Percentiles rank a stretch among this genome's conserved stretches.
phyloP scores from a whole-genome alignment of 1,140 invertebrate genomes.

The Drosophila funebris region DNA sequence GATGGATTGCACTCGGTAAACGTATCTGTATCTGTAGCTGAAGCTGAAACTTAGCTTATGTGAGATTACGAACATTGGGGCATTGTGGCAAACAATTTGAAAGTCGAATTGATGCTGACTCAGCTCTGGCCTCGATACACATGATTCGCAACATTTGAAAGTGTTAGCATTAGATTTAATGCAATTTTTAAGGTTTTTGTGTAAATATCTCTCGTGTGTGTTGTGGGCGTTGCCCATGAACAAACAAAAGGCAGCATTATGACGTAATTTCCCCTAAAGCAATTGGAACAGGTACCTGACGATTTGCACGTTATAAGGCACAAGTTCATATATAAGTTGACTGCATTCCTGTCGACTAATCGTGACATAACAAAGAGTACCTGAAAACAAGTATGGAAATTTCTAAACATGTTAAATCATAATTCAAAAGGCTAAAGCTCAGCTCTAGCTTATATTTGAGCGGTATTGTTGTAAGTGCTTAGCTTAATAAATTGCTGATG shows the following conservation, averaged over 20 bases:
- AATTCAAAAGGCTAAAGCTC: not conserved
- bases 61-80: conserved; percentile 11
- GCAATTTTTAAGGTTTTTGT: conserved; percentile 8
- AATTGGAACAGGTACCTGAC: not conserved
- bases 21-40: conserved; percentile 5
- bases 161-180: conserved; percentile 20
- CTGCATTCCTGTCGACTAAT: conserved; percentile 5
- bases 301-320: conserved; percentile 6
- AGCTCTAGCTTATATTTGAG: not conserved
- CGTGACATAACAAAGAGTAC: conserved; percentile 6
- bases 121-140: conserved; percentile 35
- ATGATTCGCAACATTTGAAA: conserved; percentile 37
- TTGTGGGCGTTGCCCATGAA: conserved; percentile 7
- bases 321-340: not conserved
- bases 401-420: not conserved
- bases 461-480: not conserved
- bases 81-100: conserved; percentile 30
- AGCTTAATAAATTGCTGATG: not conserved
- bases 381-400: not conserved
- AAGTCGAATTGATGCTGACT: conserved; percentile 39
- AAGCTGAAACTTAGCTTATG: not conserved
- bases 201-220: not conserved
- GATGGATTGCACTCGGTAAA: not conserved
- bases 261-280: not conserved
- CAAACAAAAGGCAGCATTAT: not conserved